Base-by-base conservation (phyloP, 1,140 invertebrate genomes). In the Philotrypesis tridentata region DNA sequence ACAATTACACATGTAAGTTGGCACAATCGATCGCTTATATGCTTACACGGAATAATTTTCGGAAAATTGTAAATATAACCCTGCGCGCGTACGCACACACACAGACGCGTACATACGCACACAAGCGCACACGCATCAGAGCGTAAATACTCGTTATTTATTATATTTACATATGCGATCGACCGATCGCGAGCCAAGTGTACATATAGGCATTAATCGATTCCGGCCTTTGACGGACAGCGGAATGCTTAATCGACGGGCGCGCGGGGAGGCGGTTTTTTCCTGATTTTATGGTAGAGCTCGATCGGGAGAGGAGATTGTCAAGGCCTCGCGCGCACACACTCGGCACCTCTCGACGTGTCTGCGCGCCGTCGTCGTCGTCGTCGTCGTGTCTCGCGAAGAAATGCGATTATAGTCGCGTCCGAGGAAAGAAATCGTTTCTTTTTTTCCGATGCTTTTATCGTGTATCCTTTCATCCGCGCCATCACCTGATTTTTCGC, bases 61-160 rank as follows among this genome's bases (percentile, higher is more conserved):
- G 40, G 40, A 78, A 78, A 78, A 78, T 70, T 65, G 29, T 78
- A 78, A 78, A 70, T 68, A n/a, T n/a, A n/a, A n/a, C 14, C 2
- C n/a, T 76, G 27, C 27, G 37, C 23, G 21, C 60, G 37, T 2
- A 61, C 3, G 9, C 60, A 23, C 60, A 2, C 60, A 23, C 21
- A 12, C 40, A n/a, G n/a, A n/a, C n/a, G n/a, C n/a, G n/a, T n/a
- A n/a, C n/a, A n/a, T n/a, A n/a, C n/a, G n/a, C n/a, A n/a, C 48
- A 12, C 12, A 12, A 4, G 21, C 48, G 21, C 48, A 60, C 12
- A n/a, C 17, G 33, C 27, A 31, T 5, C 29, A n/a, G n/a, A n/a
- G n/a, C n/a, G 29, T 70, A 72, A 40, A 77, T 67, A 65, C 61
- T 43, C 65, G 43, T 68, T 60, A 71, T 71, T 79, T 79, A 60